Evolutionary conservation across 2,797 vertebrate species (phyloP).

Genomic region (Moxostoma hubbsi): DNA sequence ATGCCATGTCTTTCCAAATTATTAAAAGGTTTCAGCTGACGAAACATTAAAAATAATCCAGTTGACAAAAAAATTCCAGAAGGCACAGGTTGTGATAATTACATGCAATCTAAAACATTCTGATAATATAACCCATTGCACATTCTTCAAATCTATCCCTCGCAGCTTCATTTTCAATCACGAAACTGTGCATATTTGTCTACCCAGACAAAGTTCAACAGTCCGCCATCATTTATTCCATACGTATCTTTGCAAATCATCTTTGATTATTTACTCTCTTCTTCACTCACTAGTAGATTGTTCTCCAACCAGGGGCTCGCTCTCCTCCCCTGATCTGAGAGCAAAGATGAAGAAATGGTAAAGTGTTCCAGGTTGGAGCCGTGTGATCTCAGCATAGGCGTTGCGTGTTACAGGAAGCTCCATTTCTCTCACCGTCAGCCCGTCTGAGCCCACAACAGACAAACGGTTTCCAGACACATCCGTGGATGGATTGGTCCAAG

Average conservation of each 20-base stretch:
- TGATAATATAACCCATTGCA: no score
- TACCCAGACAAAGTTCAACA: no score
- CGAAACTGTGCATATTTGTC: no score
- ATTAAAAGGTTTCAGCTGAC: no score
- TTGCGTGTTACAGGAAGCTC: slow-evolving; percentile 83
- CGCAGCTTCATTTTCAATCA: no score
- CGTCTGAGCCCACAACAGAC: slow-evolving; percentile 79
- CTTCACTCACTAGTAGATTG: slow-evolving; percentile 88
- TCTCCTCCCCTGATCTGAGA: slow-evolving; percentile 82
- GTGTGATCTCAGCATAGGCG: slow-evolving; percentile 82
- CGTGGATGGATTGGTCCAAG: slow-evolving; percentile 82
- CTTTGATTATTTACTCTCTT: neutral
- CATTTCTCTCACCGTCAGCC: slow-evolving; percentile 73
- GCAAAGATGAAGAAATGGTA: slow-evolving; percentile 90
- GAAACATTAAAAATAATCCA: no score
- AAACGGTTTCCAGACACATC: slow-evolving; percentile 87
- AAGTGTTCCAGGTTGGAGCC: slow-evolving; percentile 87
- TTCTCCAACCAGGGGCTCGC: slow-evolving; percentile 87
- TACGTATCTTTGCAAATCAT: neutral
- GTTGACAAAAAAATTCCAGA: no score
- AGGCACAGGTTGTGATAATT: no score
- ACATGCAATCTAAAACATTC: no score
- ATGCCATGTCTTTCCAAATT: no score
- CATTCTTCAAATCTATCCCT: no score
- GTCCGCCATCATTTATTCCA: no score